Evolutionary conservation across 2,888 invertebrate genomes (phyloP).

Genomic region (Pseudeuparius sepicola): DNA sequence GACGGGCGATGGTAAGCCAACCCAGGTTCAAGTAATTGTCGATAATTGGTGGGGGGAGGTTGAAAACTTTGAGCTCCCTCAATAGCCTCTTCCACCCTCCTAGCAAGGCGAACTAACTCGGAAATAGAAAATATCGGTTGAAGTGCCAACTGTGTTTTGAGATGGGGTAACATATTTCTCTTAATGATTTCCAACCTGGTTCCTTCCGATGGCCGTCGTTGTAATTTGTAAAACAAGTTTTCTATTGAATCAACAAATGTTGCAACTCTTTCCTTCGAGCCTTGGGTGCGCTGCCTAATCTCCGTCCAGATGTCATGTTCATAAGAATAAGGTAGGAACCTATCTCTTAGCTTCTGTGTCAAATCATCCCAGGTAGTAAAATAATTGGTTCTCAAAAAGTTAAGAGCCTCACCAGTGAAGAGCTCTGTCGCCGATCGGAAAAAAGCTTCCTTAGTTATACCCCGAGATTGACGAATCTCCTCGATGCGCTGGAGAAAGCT

Average conservation of each 20-base stretch:
- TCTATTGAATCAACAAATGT: neutral
- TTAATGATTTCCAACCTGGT: constrained; percentile 8
- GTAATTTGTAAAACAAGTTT: neutral
- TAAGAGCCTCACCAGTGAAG: too few species aligned
- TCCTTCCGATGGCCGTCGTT: neutral
- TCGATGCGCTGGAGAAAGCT: neutral
- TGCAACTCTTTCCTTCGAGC: neutral
- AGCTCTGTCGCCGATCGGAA: neutral
- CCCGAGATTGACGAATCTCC: neutral
- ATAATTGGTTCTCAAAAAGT: too few species aligned
- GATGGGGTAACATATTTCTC: constrained; percentile 10
- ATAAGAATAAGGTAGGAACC: too few species aligned
- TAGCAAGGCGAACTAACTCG: neutral
- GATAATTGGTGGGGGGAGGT: constrained; percentile 9
- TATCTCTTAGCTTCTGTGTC: too few species aligned
- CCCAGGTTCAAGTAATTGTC: constrained; percentile 11
- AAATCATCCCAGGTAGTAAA: too few species aligned
- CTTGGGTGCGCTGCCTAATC: neutral
- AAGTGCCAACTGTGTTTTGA: constrained; percentile 8
- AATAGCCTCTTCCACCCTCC: neutral
- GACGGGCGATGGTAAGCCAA: constrained; percentile 12
- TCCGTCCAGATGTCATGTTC: neutral
- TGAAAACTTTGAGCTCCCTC: too few species aligned
- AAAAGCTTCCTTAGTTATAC: neutral
- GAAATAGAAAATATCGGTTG: constrained; percentile 5